Conservation (phyloP, 1,140 invertebrate species). For the Pollicipes pollicipes region DNA sequence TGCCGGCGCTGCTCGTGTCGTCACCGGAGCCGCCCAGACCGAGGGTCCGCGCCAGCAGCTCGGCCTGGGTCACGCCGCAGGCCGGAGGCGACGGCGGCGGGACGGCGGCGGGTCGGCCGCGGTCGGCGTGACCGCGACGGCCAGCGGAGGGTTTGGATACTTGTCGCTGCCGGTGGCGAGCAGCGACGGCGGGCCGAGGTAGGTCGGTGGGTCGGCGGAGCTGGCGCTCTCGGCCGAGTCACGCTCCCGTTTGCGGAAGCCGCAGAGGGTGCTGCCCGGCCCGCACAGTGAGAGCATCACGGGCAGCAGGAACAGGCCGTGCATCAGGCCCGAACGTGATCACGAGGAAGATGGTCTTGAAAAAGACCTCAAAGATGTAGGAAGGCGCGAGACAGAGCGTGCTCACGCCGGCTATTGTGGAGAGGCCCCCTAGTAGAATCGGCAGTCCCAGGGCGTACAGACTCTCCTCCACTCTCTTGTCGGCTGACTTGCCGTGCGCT, state of each 20-base stretch:
- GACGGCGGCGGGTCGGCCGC: too few species aligned
- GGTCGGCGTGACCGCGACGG: not conserved
- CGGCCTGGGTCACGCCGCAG: not conserved
- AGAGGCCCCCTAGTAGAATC: conserved; percentile 35
- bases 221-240: not conserved
- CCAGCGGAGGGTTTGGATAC: too few species aligned
- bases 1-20: not conserved
- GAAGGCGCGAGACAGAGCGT: conserved; percentile 32
- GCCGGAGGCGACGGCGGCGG: too few species aligned
- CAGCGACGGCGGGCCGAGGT: not conserved
- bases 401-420: conserved; percentile 33
- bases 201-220: not conserved
- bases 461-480: conserved; percentile 26
- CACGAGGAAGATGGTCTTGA: conserved; percentile 36
- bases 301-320: conserved; percentile 34
- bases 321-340: conserved; percentile 31
- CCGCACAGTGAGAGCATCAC: conserved; percentile 25
- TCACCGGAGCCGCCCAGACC: not conserved
- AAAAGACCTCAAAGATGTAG: conserved; percentile 37
- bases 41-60: not conserved
- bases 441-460: conserved; percentile 32
- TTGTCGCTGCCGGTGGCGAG: not conserved
- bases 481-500: conserved; percentile 18
- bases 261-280: not conserved
- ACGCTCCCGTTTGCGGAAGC: not conserved